These are phyloP conservation scores for Entomyzon cyanotis DNA, from an alignment of 2,113 vertebrate genomes.

Conservation along the genomic window DNA sequence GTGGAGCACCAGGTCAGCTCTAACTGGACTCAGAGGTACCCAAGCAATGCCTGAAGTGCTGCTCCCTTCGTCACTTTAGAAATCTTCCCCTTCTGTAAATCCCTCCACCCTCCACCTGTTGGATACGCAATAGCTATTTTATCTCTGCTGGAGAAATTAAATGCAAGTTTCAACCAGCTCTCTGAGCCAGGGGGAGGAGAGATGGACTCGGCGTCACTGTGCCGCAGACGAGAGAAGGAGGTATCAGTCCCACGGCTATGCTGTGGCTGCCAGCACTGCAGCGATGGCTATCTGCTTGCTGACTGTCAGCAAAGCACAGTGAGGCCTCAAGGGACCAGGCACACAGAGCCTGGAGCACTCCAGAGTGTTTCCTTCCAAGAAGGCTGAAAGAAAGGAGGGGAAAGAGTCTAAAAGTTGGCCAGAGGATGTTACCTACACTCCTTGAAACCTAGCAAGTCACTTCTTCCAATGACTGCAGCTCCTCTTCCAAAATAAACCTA, in stretches of 20 bases:
- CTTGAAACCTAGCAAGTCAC: background rate
- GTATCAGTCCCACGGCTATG: background rate
- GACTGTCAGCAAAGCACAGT: background rate
- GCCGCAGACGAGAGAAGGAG: background rate
- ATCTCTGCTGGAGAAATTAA: background rate
- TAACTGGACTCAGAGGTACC: background rate
- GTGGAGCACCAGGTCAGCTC: background rate
- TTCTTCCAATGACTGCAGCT: background rate
- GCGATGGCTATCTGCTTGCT: background rate
- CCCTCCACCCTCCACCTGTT: background rate
- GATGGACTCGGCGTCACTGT: accelerated
- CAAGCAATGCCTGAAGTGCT: background rate
- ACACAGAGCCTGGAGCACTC: background rate
- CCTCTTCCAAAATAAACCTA: conserved; percentile 5
- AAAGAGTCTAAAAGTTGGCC: background rate
- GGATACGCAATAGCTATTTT: background rate
- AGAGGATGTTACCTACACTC: background rate
- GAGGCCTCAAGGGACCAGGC: accelerated
- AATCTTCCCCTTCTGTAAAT: background rate
- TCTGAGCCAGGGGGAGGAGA: background rate
- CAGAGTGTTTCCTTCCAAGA: background rate
- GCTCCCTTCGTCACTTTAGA: background rate
- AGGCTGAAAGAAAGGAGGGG: accelerated
- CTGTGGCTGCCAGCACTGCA: background rate
- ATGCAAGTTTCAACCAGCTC: background rate